Base-by-base conservation (phyloP, 2,888 invertebrate genomes). In the Urechis unicinctus region DNA sequence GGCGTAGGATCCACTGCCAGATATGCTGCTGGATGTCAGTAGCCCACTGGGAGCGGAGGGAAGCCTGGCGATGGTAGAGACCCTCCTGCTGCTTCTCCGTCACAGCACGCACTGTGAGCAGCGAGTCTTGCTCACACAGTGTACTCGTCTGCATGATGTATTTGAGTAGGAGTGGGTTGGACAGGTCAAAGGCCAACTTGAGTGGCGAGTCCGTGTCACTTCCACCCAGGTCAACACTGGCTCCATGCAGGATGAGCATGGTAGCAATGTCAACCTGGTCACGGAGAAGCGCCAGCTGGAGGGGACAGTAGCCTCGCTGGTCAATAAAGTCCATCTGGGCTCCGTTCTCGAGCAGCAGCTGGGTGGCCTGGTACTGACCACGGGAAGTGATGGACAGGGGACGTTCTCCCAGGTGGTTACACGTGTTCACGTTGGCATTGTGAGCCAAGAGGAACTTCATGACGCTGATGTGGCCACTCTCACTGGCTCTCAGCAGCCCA, bases 141-240 rank as follows among this genome's bases (percentile, higher is more conserved):
- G 51, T 55, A 29, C 61, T 58, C 6, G 59, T 58, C 25, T 57
- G 55, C 3, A 61, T 30, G 9, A 61, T 41, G 30, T 47, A 57
- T 50, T 61, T 61, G 29, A 61, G 31, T 26, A 61, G 57, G 44
- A 61, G 22, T 22, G 61, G 59, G 54, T 61, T 59, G 24, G 53
- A 55, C 2, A 50, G 49, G 26, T 42, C 44, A 28, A 36, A 57
- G 47, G 60, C 57, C 24, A 57, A 55, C 36, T 50, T 56, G 4
- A 58, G 54, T 3, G 61, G 61, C 3, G 53, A 55, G n/a, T 61
- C 61, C 2, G 52, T 47, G 21, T 25, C 50, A 42, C 31, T 21
- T 25, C 13, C 25, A 22, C 31, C 25, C 44, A 44, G 13, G 46
- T 52, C 26, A 24, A 61, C 36, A 24, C n/a, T n/a, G n/a, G 58